Conservation (phyloP, 2,888 invertebrate species). For the Noctuana brunneofusca region DNA sequence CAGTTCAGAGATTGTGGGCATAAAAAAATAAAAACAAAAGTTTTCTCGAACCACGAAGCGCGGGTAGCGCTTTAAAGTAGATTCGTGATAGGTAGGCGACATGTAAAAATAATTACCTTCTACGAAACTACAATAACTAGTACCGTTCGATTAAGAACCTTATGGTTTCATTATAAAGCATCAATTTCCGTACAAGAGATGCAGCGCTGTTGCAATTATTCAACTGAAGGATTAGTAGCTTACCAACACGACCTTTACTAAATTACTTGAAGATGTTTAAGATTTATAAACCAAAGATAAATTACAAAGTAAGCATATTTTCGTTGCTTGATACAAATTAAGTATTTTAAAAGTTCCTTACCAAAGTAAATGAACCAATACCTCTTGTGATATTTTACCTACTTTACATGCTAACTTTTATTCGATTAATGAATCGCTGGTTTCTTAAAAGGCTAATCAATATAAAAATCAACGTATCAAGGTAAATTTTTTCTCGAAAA, state of each 20-base stretch:
- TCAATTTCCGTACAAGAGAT: constrained; percentile 26
- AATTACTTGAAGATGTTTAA: constrained; percentile 34
- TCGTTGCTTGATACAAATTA: constrained; percentile 4
- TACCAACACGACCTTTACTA: constrained; percentile 40
- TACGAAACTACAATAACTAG: constrained; percentile 29
- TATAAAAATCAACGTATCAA: no score
- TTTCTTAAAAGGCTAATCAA: no score
- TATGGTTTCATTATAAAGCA: constrained; percentile 31
- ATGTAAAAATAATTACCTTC: constrained; percentile 57
- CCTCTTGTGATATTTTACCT: not conserved
- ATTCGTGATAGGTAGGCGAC: constrained; percentile 60
- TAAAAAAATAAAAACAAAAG: constrained; percentile 41
- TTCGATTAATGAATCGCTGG: not conserved
- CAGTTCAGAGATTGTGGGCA: constrained; percentile 48
- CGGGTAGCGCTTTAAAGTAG: constrained; percentile 59
- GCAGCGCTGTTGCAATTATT: constrained; percentile 36
- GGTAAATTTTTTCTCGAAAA: no score
- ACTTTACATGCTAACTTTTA: not conserved
- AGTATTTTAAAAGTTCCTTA: constrained; percentile 6
- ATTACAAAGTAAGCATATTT: constrained; percentile 24
- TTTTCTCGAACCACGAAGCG: constrained; percentile 48
- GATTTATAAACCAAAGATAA: constrained; percentile 25
- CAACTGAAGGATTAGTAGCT: constrained; percentile 39
- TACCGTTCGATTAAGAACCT: constrained; percentile 35
- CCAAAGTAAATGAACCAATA: not conserved